phyloP scores from a whole-genome alignment of 2,888 invertebrate species.

The Trissoscelio sp. region DNA sequence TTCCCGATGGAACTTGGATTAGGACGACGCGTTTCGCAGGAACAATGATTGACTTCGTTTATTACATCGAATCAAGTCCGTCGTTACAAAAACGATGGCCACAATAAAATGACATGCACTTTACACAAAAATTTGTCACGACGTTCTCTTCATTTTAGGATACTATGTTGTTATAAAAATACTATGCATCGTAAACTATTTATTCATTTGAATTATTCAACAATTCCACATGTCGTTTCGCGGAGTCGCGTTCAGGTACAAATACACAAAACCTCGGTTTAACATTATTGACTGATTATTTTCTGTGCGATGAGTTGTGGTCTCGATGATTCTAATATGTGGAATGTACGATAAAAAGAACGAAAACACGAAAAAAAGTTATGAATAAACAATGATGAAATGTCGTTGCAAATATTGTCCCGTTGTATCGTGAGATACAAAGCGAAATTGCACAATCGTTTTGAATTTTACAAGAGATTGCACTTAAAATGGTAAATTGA shows the following conservation, averaged over 20 bases:
- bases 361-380: neutral
- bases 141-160: neutral
- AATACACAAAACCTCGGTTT: conserved; percentile 39
- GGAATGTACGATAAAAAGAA: conserved; percentile 41
- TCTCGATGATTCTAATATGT: conserved; percentile 31
- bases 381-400: neutral
- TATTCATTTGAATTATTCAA: conserved; percentile 41
- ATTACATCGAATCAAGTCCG: neutral
- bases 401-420: neutral
- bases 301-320: conserved; percentile 29
- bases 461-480: conserved; percentile 34
- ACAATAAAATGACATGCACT: neutral
- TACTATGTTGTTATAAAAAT: conserved; percentile 50
- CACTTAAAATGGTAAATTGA: conserved; percentile 16
- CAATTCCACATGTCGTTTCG: conserved; percentile 40
- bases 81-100: neutral
- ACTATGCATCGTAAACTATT: conserved; percentile 54
- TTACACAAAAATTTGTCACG: conserved; percentile 15
- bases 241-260: conserved; percentile 57
- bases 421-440: conserved; percentile 26
- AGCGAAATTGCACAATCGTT: conserved; percentile 25
- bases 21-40: conserved; percentile 19
- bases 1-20: conserved; percentile 13
- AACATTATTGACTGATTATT: conserved; percentile 26
- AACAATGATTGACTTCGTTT: conserved; percentile 36